Conservation (phyloP, 1,140 invertebrate genomes). For the Aphis gossypii region DNA sequence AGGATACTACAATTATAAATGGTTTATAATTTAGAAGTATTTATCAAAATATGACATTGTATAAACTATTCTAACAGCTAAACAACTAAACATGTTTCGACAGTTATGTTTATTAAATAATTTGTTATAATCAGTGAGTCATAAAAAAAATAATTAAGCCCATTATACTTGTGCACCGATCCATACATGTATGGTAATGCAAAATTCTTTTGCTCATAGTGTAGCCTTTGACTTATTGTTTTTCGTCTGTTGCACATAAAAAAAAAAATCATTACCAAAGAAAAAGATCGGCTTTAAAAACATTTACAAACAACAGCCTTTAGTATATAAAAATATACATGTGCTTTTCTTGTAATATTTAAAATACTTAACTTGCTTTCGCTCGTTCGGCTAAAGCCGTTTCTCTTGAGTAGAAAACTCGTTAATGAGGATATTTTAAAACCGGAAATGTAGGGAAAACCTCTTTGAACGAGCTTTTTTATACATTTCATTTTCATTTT, state of each 20-base stretch:
- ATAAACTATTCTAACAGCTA: background rate
- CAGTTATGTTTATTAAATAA: background rate
- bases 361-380: slow-evolving; percentile 32
- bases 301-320: background rate
- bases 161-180: background rate
- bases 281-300: slow-evolving; percentile 21
- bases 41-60: background rate
- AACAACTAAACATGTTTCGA: background rate
- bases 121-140: slow-evolving; percentile 11
- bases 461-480: slow-evolving; percentile 40
- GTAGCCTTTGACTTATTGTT: slow-evolving; percentile 33
- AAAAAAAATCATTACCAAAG: slow-evolving; percentile 18
- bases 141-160: slow-evolving; percentile 26
- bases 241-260: background rate
- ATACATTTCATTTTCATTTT: background rate
- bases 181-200: background rate
- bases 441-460: slow-evolving; percentile 4
- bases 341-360: slow-evolving; percentile 25
- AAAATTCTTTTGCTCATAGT: background rate
- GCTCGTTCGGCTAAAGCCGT: background rate
- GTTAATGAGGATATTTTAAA: slow-evolving; percentile 53
- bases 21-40: background rate
- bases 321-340: background rate
- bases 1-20: background rate
- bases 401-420: slow-evolving; percentile 10